Conservation (phyloP, 2,888 invertebrate genomes). For the Lepidocyrtinus sp. region DNA sequence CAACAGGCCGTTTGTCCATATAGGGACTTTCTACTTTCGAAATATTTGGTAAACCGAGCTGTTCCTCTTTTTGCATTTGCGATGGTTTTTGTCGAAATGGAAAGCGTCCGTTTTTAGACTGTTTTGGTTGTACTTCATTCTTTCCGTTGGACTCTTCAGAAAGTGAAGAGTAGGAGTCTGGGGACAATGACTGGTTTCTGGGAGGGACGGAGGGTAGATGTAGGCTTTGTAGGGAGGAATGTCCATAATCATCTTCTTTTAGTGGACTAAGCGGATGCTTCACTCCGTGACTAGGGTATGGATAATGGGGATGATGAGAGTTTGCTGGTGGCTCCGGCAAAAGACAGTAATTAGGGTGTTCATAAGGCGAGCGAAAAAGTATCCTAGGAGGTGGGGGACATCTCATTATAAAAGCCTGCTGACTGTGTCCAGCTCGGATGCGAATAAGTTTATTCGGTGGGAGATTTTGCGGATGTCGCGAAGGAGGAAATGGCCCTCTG, state of each 20-base stretch:
- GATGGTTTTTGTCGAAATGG: slow-evolving; percentile 8
- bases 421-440: slow-evolving; percentile 6
- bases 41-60: background rate
- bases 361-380: slow-evolving; percentile 47
- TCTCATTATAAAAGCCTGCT: slow-evolving; percentile 39
- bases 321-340: slow-evolving; percentile 20
- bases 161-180: slow-evolving; percentile 11
- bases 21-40: slow-evolving; percentile 33
- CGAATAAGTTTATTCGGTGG: slow-evolving; percentile 26
- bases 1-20: background rate
- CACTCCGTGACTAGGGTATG: background rate
- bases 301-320: background rate
- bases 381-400: slow-evolving; percentile 47
- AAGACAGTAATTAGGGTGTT: slow-evolving; percentile 29
- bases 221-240: background rate
- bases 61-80: slow-evolving; percentile 11
- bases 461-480: slow-evolving; percentile 31
- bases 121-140: slow-evolving; percentile 11
- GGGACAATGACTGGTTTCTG: slow-evolving; percentile 39
- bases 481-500: slow-evolving; percentile 52
- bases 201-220: slow-evolving; percentile 41
- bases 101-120: slow-evolving; percentile 29
- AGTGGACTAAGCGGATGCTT: background rate
- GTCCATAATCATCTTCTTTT: slow-evolving; percentile 1
- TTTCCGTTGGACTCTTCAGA: slow-evolving; percentile 16